A percentile compares a stretch with the other conserved stretches of the same genome.
phyloP scores from a whole-genome alignment of 2,797 vertebrate genomes.

The Microcaecilia unicolor region DNA sequence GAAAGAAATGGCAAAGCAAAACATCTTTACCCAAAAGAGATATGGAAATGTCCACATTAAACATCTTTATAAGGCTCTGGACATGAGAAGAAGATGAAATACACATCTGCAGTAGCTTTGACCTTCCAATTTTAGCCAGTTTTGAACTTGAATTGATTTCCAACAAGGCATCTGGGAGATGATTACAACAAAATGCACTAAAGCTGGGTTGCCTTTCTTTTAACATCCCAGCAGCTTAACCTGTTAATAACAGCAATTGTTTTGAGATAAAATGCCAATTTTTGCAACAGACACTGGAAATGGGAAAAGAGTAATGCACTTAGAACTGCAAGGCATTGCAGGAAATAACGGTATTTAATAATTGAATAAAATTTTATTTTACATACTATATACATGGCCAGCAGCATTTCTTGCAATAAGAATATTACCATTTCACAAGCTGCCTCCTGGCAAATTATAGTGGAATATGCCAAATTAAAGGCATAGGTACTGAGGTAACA shows the following conservation, averaged over 20 bases:
- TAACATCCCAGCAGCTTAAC: constrained; percentile 72
- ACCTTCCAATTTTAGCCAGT: constrained; percentile 79
- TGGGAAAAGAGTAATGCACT: constrained; percentile 16
- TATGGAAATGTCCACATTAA: constrained; percentile 59
- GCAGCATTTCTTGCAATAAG: too few species aligned
- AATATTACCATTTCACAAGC: too few species aligned
- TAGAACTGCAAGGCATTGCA: too few species aligned
- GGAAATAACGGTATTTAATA: too few species aligned
- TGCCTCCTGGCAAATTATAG: too few species aligned
- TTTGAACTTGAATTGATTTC: constrained; percentile 92
- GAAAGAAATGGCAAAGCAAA: constrained; percentile 67
- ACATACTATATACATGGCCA: too few species aligned
- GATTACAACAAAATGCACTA: constrained; percentile 96
- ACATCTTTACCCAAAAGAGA: constrained; percentile 66
- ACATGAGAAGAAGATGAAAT: constrained; percentile 87
- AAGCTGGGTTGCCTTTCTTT: constrained; percentile 69
- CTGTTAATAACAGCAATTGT: constrained; percentile 67
- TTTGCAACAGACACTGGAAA: constrained; percentile 41
- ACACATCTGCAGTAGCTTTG: constrained; percentile 86
- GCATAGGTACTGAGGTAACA: too few species aligned
- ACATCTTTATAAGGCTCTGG: constrained; percentile 86
- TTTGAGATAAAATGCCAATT: constrained; percentile 58
- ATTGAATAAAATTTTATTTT: too few species aligned
- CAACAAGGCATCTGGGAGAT: constrained; percentile 87
- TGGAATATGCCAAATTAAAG: too few species aligned